These are phyloP conservation scores for Eutolmus rufibarbis DNA, from an alignment of 2,888 invertebrate species.

Conservation along the genomic window DNA sequence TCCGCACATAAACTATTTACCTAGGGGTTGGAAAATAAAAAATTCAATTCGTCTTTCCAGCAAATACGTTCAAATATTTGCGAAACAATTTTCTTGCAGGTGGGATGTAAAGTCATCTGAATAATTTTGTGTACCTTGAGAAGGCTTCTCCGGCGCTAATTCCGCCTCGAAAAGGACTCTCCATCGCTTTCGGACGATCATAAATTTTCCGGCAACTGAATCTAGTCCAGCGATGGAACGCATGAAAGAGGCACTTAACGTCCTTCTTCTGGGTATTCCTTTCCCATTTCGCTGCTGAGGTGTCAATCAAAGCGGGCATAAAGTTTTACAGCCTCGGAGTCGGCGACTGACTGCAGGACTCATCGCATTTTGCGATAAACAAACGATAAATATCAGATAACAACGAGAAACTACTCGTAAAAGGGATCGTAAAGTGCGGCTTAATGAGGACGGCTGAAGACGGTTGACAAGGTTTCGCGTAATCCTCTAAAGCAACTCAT, in stretches of 20 bases:
- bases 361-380: neutral
- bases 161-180: neutral
- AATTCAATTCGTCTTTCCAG: neutral
- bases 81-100: neutral
- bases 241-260: neutral
- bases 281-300: neutral
- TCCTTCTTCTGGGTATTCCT: neutral
- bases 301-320: neutral
- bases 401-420: neutral
- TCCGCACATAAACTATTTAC: neutral
- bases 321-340: neutral
- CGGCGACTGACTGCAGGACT: neutral
- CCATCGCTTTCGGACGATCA: neutral
- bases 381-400: neutral
- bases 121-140: neutral
- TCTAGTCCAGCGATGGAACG: neutral
- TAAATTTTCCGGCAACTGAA: neutral
- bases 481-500: neutral
- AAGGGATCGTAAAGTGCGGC: neutral
- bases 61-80: neutral
- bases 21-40: neutral
- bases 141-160: neutral
- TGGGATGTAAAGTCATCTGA: neutral
- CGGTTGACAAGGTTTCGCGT: neutral
- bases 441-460: neutral